These are phyloP conservation scores for Amphiprion percula DNA, from an alignment of 2,113 vertebrate genomes.

Conservation along the genomic window DNA sequence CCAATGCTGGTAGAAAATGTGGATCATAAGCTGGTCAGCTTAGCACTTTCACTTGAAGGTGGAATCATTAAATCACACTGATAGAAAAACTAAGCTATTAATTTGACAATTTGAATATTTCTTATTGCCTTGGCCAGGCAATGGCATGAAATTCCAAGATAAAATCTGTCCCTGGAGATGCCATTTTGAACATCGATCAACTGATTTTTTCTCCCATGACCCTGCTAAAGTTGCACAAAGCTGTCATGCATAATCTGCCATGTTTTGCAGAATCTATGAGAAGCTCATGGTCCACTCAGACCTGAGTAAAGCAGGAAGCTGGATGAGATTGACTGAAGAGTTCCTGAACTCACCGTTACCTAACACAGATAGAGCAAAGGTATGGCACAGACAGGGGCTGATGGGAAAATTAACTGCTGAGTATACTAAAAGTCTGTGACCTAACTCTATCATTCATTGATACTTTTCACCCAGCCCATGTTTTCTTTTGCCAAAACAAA, in stretches of 20 bases:
- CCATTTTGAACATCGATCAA: too few relatives aligned
- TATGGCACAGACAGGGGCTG: slow-evolving; percentile 56
- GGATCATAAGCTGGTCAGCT: neutral
- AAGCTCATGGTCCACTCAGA: slow-evolving; percentile 97
- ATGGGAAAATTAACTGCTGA: neutral
- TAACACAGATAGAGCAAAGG: slow-evolving; percentile 88
- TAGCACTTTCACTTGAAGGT: neutral
- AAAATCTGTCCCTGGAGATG: too few relatives aligned
- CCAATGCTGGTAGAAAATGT: neutral
- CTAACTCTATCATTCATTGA: neutral
- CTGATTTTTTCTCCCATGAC: neutral
- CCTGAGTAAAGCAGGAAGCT: slow-evolving; percentile 93
- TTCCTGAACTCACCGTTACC: slow-evolving; percentile 91
- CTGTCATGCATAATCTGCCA: neutral
- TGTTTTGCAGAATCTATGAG: slow-evolving; percentile 90
- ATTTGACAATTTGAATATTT: too few relatives aligned
- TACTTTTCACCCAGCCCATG: neutral
- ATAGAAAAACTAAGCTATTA: too few relatives aligned
- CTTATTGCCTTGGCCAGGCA: too few relatives aligned
- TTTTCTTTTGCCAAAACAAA: too few relatives aligned
- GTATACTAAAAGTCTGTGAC: neutral
- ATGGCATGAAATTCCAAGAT: too few relatives aligned
- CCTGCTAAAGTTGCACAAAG: neutral
- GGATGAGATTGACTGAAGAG: slow-evolving; percentile 91
- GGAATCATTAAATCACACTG: too few relatives aligned